Evolutionary conservation across 2,888 invertebrate genomes (phyloP), one percentile per base, ranked within the genome.

Genomic region (Eucera pruinosa): DNA sequence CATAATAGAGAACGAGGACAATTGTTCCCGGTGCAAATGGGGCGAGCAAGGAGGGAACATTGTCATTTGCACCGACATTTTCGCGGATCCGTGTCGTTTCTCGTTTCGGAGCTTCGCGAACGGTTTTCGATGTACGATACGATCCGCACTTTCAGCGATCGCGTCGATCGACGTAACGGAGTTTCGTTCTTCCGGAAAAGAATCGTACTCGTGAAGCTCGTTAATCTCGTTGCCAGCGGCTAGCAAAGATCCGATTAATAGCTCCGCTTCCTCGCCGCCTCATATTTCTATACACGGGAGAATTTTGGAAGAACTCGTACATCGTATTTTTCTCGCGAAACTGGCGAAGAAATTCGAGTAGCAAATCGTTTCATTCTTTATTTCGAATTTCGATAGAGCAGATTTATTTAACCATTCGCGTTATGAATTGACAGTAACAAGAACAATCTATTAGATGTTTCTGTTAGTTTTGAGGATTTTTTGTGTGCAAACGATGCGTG

Each of bases 11-110:
- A 36, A 50, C 54, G 43, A 27, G 67, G 41, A 74, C 69, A 45
- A 78, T 70, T 78, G 78, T 65, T 61, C 60, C 23, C 41, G 60
- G 62, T 66, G 70, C 50, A 76, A 78, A 78, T 78, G 76, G 76
- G 64, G 45, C 76, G 66, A 52, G 45, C 45, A 55, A 48, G 64
- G 45, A 39, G 58, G n/a, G 48, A 41, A 41, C 33, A 36, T 57
- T 33, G 65, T 61, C 75, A 55, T 78, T 75, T 70, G 33, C 76
- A 48, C 20, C 64, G 77, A 68, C 64, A 50, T 74, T 74, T 45
- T 64, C 61, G 39, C 52, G 65, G 18, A 27, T 48, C 54, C 30
- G n/a, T 9, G 68, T 36, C 68, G 68, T 68, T 71, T 50, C 48
- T 47, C 55, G 33, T 58, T 27, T 65, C 64, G 27, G 30, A 30